Percentiles rank a stretch among this genome's conserved stretches.
These are phyloP conservation scores for Dermochelys coriacea DNA, from an alignment of 2,797 vertebrate genomes.

Conservation along the genomic window DNA sequence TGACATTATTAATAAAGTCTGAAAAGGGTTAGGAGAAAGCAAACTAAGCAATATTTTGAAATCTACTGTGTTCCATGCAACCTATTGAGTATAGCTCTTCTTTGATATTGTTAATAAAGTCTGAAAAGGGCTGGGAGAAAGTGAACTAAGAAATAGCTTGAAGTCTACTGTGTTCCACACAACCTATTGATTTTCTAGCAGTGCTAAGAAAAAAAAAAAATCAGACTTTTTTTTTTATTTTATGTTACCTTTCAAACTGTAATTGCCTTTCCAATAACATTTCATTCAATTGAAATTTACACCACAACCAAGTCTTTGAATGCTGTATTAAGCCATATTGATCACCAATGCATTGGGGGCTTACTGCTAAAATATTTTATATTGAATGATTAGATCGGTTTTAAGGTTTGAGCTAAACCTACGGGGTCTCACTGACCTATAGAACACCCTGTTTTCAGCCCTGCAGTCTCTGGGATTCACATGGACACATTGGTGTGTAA, in stretches of 20 bases:
- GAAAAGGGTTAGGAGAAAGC: neutral
- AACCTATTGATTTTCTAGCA: neutral
- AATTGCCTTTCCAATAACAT: conserved; percentile 34
- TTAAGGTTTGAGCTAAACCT: neutral
- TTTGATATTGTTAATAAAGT: neutral
- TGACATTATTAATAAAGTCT: neutral
- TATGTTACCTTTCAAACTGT: neutral
- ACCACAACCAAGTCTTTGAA: conserved; percentile 3
- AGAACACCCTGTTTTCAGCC: neutral
- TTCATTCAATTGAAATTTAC: conserved; percentile 19
- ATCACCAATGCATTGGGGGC: neutral
- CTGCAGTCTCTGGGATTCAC: neutral
- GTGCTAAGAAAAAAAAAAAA: neutral
- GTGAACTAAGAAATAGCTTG: neutral
- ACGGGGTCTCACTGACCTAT: neutral
- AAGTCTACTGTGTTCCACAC: neutral
- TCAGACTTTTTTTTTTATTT: neutral
- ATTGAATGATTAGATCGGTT: neutral
- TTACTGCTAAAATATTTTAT: conserved; percentile 35
- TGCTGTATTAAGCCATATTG: conserved; percentile 18
- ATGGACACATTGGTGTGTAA: neutral
- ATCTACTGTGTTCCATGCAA: neutral
- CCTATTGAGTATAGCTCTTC: neutral
- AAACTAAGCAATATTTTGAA: neutral
- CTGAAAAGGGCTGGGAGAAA: neutral